Evolutionary conservation across 1,140 invertebrate genomes (phyloP).

Genomic region (Dryas iulia): DNA sequence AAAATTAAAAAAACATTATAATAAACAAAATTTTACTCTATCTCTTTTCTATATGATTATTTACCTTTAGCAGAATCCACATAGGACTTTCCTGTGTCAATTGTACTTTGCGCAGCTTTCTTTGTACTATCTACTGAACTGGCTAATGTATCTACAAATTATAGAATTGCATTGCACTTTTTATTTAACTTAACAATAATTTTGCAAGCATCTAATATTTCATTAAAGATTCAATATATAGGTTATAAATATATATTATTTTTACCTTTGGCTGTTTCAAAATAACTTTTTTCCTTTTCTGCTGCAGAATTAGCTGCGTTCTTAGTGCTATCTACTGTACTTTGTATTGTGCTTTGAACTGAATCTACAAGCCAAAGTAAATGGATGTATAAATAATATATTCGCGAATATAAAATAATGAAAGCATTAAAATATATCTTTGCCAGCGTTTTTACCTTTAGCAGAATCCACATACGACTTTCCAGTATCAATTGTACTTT

Average conservation of each 20-base stretch:
- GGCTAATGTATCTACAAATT: constrained; percentile 56
- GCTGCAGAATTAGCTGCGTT: constrained; percentile 52
- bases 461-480: constrained; percentile 48
- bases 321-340: constrained; percentile 63
- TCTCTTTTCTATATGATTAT: background rate
- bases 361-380: constrained; percentile 45
- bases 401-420: background rate
- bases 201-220: constrained; percentile 3
- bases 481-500: constrained; percentile 57
- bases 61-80: constrained; percentile 19
- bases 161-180: constrained; percentile 21
- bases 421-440: background rate
- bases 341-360: constrained; percentile 43
- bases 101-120: constrained; percentile 53
- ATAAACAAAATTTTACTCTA: constrained; percentile 17
- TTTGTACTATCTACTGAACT: constrained; percentile 67
- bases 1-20: too few species aligned
- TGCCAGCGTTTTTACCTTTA: background rate
- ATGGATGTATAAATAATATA: constrained; percentile 13
- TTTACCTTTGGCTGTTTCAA: too few species aligned
- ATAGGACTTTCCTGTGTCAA: constrained; percentile 61
- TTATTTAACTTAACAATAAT: constrained; percentile 20
- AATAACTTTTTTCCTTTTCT: constrained; percentile 57
- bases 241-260: background rate
- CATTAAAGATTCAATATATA: constrained; percentile 10